Conservation (phyloP, 2,797 vertebrate genomes). For the Artibeus lituratus region DNA sequence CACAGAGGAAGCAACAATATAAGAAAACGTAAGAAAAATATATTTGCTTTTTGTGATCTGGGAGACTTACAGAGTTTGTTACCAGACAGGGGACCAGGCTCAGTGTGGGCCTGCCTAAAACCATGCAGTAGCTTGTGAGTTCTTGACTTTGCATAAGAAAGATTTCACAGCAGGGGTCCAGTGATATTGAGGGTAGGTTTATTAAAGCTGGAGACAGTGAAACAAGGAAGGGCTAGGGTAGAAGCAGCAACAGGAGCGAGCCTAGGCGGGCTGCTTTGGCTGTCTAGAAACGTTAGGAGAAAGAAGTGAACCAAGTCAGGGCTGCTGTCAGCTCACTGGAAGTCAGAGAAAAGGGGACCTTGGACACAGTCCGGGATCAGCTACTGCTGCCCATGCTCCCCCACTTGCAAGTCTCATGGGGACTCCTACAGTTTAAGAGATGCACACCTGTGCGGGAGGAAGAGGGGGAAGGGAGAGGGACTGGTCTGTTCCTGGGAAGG, state of each 20-base stretch:
- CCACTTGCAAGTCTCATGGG: background rate
- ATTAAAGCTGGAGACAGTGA: too few species aligned
- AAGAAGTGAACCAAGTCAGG: too few species aligned
- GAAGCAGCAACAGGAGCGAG: too few species aligned
- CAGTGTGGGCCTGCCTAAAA: too few species aligned
- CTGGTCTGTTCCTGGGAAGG: background rate
- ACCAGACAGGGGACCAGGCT: too few species aligned
- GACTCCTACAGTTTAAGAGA: background rate
- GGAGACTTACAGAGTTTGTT: background rate
- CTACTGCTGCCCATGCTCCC: background rate
- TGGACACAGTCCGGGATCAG: background rate
- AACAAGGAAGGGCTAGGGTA: too few species aligned
- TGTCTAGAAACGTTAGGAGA: too few species aligned
- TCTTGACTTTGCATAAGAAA: too few species aligned
- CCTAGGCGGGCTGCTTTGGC: too few species aligned
- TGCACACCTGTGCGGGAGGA: background rate
- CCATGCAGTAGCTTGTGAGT: too few species aligned
- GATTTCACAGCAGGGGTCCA: too few species aligned
- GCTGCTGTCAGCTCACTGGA: background rate
- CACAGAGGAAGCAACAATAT: background rate
- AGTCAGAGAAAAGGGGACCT: background rate
- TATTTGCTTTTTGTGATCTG: background rate
- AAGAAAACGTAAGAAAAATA: background rate
- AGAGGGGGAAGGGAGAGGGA: background rate
- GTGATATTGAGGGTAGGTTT: too few species aligned